phyloP scores from a whole-genome alignment of 2,113 vertebrate genomes.

The Riparia riparia region DNA sequence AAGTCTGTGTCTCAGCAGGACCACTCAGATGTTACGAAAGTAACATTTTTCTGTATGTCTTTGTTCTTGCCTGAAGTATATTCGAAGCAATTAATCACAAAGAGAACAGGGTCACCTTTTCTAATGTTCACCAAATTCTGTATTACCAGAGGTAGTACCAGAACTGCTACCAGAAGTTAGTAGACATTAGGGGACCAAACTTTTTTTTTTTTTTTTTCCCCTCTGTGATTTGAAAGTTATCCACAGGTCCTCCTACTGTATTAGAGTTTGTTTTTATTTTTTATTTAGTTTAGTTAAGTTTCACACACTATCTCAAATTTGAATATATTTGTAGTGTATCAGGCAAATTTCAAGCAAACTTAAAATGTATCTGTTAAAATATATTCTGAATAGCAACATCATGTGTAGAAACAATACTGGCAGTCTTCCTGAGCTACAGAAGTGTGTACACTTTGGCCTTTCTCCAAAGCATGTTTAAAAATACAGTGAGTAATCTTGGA shows the following conservation, averaged over 20 bases:
- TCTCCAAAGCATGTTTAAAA: neutral
- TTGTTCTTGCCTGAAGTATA: neutral
- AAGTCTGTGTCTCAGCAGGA: neutral
- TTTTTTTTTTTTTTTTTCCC: neutral
- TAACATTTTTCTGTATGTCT: neutral
- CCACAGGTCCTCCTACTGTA: neutral
- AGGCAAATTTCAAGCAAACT: neutral
- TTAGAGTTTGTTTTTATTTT: neutral
- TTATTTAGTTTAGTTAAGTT: neutral
- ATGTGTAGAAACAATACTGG: neutral
- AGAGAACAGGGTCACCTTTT: neutral
- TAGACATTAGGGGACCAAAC: neutral
- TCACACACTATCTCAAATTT: neutral
- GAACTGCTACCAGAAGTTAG: neutral
- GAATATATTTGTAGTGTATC: neutral
- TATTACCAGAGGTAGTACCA: neutral
- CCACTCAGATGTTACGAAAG: neutral
- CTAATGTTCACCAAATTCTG: neutral
- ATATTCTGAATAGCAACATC: neutral
- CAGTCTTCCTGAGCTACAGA: neutral
- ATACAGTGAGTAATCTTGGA: neutral
- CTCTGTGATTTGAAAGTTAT: neutral
- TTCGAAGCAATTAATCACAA: neutral
- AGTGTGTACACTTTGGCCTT: neutral
- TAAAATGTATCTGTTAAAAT: neutral